Percentiles rank a stretch among this genome's conserved stretches.
phyloP scores from a whole-genome alignment of 2,113 vertebrate species.

The Ochotona princeps region DNA sequence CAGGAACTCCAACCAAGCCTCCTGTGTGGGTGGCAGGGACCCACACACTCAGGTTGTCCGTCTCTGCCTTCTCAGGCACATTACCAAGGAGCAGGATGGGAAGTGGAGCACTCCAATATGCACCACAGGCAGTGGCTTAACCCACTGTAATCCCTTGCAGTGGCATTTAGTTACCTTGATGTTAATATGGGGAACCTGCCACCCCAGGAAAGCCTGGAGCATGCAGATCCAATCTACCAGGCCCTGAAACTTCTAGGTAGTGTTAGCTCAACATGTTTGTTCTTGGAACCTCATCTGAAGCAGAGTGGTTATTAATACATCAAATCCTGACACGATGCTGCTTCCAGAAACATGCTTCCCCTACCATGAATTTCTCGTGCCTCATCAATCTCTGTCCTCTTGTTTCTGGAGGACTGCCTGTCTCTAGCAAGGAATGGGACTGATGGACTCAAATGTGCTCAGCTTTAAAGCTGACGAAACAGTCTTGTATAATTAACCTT shows the following conservation, averaged over 20 bases:
- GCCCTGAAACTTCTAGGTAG: neutral
- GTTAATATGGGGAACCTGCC: neutral
- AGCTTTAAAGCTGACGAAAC: neutral
- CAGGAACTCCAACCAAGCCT: too few species aligned
- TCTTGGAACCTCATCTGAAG: neutral
- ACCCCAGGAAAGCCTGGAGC: neutral
- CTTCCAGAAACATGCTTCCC: neutral
- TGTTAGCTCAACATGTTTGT: neutral
- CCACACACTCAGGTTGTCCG: too few species aligned
- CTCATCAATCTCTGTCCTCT: neutral
- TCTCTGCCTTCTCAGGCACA: too few species aligned
- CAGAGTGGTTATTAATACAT: slow-evolving; percentile 27
- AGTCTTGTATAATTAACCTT: neutral
- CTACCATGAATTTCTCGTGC: slow-evolving; percentile 31
- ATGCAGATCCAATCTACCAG: neutral
- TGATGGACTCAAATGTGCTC: neutral
- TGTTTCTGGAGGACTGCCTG: neutral
- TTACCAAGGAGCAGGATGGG: too few species aligned
- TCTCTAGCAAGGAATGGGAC: neutral
- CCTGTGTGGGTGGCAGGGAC: too few species aligned
- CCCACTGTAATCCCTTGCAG: neutral
- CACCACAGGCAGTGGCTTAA: too few species aligned
- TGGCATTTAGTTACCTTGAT: neutral
- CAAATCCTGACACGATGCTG: neutral
- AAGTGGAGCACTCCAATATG: too few species aligned